Conservation (phyloP, 1,140 invertebrate species). For the Mizuhopecten yessoensis region DNA sequence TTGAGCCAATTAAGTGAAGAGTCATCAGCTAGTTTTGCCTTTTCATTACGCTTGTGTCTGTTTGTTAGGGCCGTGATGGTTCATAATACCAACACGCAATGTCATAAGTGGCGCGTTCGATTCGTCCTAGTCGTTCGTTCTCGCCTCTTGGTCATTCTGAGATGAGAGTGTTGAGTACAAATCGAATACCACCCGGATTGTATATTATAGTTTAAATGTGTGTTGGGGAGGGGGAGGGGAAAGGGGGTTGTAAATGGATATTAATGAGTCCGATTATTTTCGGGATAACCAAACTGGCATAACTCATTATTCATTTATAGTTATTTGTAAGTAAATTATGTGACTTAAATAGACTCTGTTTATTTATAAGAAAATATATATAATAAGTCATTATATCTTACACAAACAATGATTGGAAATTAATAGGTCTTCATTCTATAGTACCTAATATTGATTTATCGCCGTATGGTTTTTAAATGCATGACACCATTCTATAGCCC, state of each 20-base stretch:
- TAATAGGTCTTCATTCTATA: background rate
- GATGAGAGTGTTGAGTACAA: background rate
- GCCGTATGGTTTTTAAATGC: background rate
- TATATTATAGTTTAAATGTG: too few relatives aligned
- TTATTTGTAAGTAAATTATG: slow-evolving; percentile 40
- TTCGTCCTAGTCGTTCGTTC: background rate
- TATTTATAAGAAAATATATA: too few relatives aligned
- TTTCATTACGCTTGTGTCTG: slow-evolving; percentile 15
- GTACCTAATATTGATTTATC: background rate
- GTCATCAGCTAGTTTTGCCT: background rate
- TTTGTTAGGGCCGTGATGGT: background rate
- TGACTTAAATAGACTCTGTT: background rate
- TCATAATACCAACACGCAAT: background rate
- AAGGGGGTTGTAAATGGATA: background rate
- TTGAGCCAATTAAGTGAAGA: slow-evolving; percentile 33
- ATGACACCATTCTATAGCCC: background rate
- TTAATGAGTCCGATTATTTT: background rate
- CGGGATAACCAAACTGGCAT: background rate
- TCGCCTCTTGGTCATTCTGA: background rate
- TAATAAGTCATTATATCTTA: background rate
- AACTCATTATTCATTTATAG: background rate
- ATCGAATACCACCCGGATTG: background rate
- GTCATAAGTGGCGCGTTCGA: slow-evolving; percentile 5
- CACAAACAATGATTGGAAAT: background rate
- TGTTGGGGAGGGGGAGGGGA: background rate